A percentile compares a stretch with the other conserved stretches of the same genome.
Evolutionary conservation across 1,140 invertebrate genomes (phyloP).

Genomic region (Lethocerus indicus): DNA sequence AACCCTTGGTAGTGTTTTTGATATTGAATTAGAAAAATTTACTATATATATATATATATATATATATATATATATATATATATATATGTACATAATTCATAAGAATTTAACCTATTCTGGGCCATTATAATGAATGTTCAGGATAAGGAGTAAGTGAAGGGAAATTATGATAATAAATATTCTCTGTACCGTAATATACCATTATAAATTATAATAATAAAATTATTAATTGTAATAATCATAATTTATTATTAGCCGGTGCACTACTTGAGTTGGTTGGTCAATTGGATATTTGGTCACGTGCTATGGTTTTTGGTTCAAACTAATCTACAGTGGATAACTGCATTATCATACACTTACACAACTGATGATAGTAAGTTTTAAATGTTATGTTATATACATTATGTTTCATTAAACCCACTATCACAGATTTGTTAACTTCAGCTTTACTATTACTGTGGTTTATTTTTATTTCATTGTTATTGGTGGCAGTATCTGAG

Average conservation of each 20-base stretch:
- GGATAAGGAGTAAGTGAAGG: not conserved
- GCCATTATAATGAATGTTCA: not conserved
- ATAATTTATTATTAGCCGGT: conserved; percentile 23
- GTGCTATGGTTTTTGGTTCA: conserved; percentile 24
- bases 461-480: no score
- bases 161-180: not conserved
- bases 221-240: not conserved
- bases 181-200: not conserved
- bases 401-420: no score
- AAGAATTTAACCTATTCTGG: not conserved
- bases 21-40: not conserved
- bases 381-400: not conserved
- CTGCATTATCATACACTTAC: not conserved
- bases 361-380: conserved; percentile 13
- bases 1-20: not conserved
- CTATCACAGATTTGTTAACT: no score
- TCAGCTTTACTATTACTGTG: no score
- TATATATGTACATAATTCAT: not conserved
- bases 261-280: conserved; percentile 21
- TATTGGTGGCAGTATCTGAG: no score
- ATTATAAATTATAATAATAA: not conserved
- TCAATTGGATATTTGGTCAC: conserved; percentile 23
- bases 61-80: not conserved
- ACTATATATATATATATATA: not conserved
- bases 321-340: conserved; percentile 19